Conservation (phyloP, 2,888 invertebrate species). For the Idaea aversata region DNA sequence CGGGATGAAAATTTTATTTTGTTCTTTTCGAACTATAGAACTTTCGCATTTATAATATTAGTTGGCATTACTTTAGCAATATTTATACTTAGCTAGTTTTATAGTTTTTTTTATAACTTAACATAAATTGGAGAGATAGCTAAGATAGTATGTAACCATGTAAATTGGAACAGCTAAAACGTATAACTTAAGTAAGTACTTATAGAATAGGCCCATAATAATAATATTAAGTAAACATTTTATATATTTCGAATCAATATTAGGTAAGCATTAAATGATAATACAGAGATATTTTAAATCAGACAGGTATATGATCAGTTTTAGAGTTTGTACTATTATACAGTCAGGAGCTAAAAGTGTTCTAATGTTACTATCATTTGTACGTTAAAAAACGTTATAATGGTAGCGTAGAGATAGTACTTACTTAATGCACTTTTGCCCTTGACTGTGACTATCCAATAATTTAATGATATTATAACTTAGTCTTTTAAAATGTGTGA, state of each 20-base stretch:
- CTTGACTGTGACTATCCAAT: constrained; percentile 23
- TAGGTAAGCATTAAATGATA: background rate
- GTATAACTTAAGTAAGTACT: background rate
- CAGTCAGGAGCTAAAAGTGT: background rate
- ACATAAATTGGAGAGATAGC: background rate
- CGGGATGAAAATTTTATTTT: background rate
- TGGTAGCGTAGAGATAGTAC: background rate
- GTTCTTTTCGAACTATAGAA: background rate
- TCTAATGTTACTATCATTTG: background rate
- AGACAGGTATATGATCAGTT: background rate
- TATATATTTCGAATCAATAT: background rate
- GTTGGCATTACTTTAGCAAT: constrained; percentile 17
- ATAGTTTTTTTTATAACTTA: background rate
- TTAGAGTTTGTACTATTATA: background rate
- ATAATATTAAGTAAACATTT: background rate
- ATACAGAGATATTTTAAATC: background rate
- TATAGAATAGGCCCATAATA: background rate
- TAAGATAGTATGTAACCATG: background rate
- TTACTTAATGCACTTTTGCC: background rate
- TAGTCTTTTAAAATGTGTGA: constrained; percentile 10
- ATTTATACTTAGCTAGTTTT: constrained; percentile 7
- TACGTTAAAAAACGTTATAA: too few species aligned
- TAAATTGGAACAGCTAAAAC: background rate
- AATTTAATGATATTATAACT: constrained; percentile 5
- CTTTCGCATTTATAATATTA: constrained; percentile 10